phyloP scores from a whole-genome alignment of 92 coral and sea anemone genomes.

The Diadumene lineata region DNA sequence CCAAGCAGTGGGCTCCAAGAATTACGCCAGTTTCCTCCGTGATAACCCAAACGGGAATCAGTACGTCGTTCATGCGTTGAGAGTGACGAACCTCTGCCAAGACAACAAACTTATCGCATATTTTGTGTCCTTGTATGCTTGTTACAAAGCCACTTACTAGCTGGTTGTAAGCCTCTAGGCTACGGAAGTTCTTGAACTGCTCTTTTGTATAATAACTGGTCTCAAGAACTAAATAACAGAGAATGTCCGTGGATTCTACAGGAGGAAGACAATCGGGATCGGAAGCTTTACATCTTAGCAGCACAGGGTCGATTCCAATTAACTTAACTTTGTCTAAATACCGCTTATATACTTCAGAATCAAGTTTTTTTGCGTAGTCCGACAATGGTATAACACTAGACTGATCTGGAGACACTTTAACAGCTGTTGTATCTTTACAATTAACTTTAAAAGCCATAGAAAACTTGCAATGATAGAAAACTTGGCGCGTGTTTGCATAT shows the following conservation, averaged over 20 bases:
- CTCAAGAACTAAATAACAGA: slow-evolving; percentile 35
- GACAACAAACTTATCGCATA: slow-evolving; percentile 30
- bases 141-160: slow-evolving; percentile 19
- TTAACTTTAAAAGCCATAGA: slow-evolving; percentile 8
- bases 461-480: neutral
- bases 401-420: neutral
- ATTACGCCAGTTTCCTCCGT: slow-evolving; percentile 13
- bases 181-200: slow-evolving; percentile 30
- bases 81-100: slow-evolving; percentile 44
- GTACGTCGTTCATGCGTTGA: slow-evolving; percentile 37
- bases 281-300: slow-evolving; percentile 16
- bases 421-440: neutral
- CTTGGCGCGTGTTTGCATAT: slow-evolving; percentile 4
- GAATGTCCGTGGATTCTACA: slow-evolving; percentile 41
- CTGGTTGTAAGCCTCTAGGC: slow-evolving; percentile 37
- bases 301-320: slow-evolving; percentile 43
- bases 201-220: slow-evolving; percentile 40
- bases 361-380: slow-evolving; percentile 36
- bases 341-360: slow-evolving; percentile 11
- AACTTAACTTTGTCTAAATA: slow-evolving; percentile 30
- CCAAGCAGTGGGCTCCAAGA: slow-evolving; percentile 27
- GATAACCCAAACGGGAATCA: slow-evolving; percentile 33
- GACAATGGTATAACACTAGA: slow-evolving; percentile 13
- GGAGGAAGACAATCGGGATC: slow-evolving; percentile 43
- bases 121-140: slow-evolving; percentile 42